Evolutionary conservation across 2,888 invertebrate species (phyloP), one percentile per base, ranked within the genome.

Genomic region (Rhingia campestris): DNA sequence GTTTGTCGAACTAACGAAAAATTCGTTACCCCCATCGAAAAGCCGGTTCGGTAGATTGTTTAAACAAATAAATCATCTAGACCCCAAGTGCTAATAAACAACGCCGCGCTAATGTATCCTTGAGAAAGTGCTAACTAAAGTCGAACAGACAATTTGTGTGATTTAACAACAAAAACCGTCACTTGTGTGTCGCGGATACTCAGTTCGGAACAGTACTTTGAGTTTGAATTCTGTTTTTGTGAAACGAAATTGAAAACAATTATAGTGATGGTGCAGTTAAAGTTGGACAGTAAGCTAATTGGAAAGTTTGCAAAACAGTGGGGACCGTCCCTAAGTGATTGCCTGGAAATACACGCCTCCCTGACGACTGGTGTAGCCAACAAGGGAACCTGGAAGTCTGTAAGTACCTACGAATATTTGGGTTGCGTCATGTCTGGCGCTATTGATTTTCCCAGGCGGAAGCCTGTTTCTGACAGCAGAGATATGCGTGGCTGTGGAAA

Each of bases 321-420:
- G 88, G 88, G 88, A 51, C 88, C 88, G 35, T 88, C 88, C 30
- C 74, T 88, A 35, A 88, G 88, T 66, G 88, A 88, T 86, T 88
- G 88, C 56, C 86, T 88, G 47, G 88, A 88, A 81, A 88, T 88
- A 61, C 86, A 88, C 56, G 87, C 88, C 14, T 87, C 86, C 54
- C 84, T 88, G 32, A 81, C 86, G 45, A 86, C 87, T 54, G 88
- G 88, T 69, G 86, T 88, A 67, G 88, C 88, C 10, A 87, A 86
- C 64, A 88, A 88, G 75, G 88, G 88, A 61, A 88, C 88, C 66
- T 88, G 88, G 88, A 87, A 86, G 85, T 86, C 77, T 69, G 88
- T 88, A 86, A 88, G 88, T 88, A 85, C n/a, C 63, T 37, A 64
- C 32, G 22, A 56, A 66, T 37, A 33, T 39, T 39, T 61, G 10